Evolutionary conservation across 2,888 invertebrate species (phyloP), one percentile per base, ranked within the genome.

Genomic region (Caenorhabditis sulstoni): DNA sequence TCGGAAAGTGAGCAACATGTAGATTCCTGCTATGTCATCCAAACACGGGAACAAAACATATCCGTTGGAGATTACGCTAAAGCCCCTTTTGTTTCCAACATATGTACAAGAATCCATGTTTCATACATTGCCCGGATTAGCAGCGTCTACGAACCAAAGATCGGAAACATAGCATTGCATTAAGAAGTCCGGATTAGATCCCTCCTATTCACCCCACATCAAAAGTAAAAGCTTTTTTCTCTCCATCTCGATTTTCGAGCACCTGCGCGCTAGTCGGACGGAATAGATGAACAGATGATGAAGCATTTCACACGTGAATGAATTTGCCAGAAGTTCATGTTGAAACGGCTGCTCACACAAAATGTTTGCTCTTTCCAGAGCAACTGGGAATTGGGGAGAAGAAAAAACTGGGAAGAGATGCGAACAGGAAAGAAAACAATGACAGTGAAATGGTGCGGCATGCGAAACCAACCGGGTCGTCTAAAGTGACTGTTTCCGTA

Each of bases 381-480:
- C 29, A 29, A 29, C 29, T 18, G 41, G 58, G 39, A 41, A 50
- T 35, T 45, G 18, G 41, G 29, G 41, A 59, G 37, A 41, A 59
- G 50, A 41, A 18, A 44, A 14, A 23, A 1, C 18, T 4, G 22
- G 35, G 45, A 55, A 23, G 39, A 20, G 37, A 12, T 1, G 37
- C n/a, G 35, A 23, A 64, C 22, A 20, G 8, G 20, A 62, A 62
- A 29, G 29, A 29, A 29, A 5, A 29, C n/a, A 50, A 29, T 5
- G 35, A 29, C 29, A 44, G 47, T 50, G 57, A 57, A 39, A 49
- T 23, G 29, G 45, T 65, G 52, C 73, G 50, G 23, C 57, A 20
- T 47, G 41, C 12, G 29, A 49, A 41, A 80, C 85, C 66, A 52
- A 87, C 87, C 77, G 86, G 88, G 81, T 88, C 87, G 53, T 78